Conservation (phyloP, 2,888 invertebrate genomes). For the Pachydiplax longipennis region DNA sequence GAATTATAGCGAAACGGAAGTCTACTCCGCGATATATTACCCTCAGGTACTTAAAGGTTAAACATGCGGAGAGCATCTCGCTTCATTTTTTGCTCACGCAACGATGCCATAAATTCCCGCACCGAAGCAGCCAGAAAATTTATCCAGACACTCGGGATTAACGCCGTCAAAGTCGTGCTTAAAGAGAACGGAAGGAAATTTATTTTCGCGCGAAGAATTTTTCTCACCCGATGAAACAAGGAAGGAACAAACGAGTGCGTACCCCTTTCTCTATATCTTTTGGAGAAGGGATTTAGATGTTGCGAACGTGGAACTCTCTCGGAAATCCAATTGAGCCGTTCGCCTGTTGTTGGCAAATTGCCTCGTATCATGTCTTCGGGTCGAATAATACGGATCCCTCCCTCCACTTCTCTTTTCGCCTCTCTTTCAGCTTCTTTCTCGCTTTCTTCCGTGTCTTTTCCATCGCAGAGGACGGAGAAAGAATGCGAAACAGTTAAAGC, state of each 20-base stretch:
- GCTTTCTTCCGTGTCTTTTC: not conserved
- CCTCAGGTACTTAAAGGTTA: not conserved
- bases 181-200: not conserved
- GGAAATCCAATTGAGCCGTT: constrained; percentile 1
- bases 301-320: not conserved
- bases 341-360: constrained; percentile 15
- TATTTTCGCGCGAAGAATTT: not conserved
- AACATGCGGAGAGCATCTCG: not conserved
- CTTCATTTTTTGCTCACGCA: not conserved
- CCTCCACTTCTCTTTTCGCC: not conserved
- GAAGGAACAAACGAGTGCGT: not conserved
- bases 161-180: not conserved
- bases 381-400: not conserved
- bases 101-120: not conserved
- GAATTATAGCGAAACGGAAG: not conserved
- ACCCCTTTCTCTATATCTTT: not conserved
- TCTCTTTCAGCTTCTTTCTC: not conserved
- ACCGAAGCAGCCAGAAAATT: not conserved
- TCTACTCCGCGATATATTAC: not conserved
- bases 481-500: not conserved
- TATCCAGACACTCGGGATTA: not conserved
- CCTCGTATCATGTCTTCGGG: not conserved
- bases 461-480: not conserved
- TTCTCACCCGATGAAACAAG: not conserved
- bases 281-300: not conserved